Evolutionary conservation across 2,797 vertebrate genomes (phyloP).

Genomic region (Lutra lutra): DNA sequence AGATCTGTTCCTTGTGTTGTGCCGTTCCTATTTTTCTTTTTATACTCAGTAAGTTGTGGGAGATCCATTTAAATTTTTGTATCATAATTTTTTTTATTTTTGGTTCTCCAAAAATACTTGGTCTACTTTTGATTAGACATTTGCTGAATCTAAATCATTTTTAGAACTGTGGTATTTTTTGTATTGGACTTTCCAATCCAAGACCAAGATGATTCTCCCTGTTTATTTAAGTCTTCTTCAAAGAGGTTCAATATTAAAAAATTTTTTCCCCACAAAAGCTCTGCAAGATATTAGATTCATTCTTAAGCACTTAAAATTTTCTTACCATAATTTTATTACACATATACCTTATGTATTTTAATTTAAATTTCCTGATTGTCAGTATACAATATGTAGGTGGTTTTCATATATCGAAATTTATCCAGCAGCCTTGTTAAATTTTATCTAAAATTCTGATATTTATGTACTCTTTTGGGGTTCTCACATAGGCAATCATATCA

Average conservation of each 20-base stretch:
- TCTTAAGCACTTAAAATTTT: background rate
- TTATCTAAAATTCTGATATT: background rate
- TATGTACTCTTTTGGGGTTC: too few relatives aligned
- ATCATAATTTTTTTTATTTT: background rate
- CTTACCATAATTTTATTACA: background rate
- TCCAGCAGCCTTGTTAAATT: too few relatives aligned
- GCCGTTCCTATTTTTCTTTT: background rate
- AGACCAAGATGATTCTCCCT: background rate
- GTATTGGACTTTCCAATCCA: background rate
- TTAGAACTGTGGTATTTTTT: background rate
- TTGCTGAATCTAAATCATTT: background rate
- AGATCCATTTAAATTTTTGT: background rate
- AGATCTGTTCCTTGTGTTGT: background rate
- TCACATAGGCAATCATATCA: too few relatives aligned
- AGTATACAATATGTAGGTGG: too few relatives aligned
- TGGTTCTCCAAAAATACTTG: background rate
- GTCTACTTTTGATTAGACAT: background rate
- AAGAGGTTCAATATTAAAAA: background rate
- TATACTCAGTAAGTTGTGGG: background rate
- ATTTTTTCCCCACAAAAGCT: background rate
- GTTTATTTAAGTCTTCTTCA: background rate
- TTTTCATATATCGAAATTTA: too few relatives aligned
- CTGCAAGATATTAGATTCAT: background rate
- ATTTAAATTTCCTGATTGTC: too few relatives aligned
- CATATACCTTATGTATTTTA: background rate